Base-by-base conservation (phyloP, 2,888 invertebrate species). In the Odontothrips loti region DNA sequence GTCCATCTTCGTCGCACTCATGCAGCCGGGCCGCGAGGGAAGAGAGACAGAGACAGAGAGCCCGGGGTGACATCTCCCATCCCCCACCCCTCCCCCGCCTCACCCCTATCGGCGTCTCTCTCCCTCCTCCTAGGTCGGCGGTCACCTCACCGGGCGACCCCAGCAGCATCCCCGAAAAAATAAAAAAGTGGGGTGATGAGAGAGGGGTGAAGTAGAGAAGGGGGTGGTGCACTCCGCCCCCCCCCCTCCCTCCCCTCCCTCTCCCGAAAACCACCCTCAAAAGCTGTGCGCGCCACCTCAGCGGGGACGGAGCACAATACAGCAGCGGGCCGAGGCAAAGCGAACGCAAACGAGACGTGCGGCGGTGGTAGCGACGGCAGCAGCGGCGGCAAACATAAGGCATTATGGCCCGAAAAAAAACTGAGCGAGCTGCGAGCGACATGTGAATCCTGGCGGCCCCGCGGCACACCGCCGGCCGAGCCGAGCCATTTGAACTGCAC, bases 121-220 rank as follows among this genome's bases (percentile, higher is more conserved):
- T 27, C 68, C 68, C 68, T 75, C 68, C 68, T 75, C 68, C 68
- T 75, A 27, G 27, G 68, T 75, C 27, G 68, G 68, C 68, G 68
- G 68, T 75, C 68, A 75, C 68, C 68, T 75, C 68, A 75, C 68
- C 68, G 68, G 68, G 68, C 68, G 68, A 75, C 68, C 68, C 68
- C 34, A 43, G 34, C 34, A 43, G 34, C 34, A 43, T 75, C 9
- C 68, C 68, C 68, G 27, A 23, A 23, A 75, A 58, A 58, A 43
- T 43, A 43, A 68, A 75, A 75, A 75, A 75, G 68, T 75, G 68
- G 68, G 68, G 68, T 75, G 68, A 75, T 75, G 68, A 75, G 68
- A 75, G 68, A 75, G 68, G 68, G 68, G 68, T 75, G 68, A n/a
- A 23, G 68, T n/a, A 51, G 51, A 15, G 51, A 17, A 51, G 51